Conservation (phyloP, 2,797 vertebrate genomes). For the Channallabes apus region DNA sequence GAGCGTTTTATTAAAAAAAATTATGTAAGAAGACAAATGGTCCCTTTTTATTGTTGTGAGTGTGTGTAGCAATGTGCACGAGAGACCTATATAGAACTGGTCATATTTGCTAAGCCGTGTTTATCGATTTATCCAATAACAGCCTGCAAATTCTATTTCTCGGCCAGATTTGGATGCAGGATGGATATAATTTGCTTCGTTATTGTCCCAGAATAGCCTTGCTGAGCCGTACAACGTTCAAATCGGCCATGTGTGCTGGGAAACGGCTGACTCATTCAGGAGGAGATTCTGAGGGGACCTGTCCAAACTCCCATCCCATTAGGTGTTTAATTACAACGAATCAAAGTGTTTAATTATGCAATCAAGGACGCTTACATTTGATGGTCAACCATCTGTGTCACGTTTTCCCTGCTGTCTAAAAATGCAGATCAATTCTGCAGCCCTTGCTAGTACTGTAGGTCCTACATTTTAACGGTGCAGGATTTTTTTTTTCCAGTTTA, state of each 20-base stretch:
- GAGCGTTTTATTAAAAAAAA: background rate
- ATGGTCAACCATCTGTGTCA: slow-evolving; percentile 74
- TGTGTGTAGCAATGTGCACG: background rate
- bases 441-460: slow-evolving; percentile 53
- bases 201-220: slow-evolving; percentile 46
- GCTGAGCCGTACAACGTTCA: slow-evolving; percentile 32
- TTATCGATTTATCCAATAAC: slow-evolving; percentile 59
- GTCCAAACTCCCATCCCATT: slow-evolving; percentile 67
- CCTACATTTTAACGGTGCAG: slow-evolving; percentile 48
- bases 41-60: background rate
- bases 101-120: slow-evolving; percentile 49
- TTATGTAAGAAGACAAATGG: background rate
- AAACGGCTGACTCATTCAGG: slow-evolving; percentile 58
- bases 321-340: slow-evolving; percentile 76
- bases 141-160: slow-evolving; percentile 61
- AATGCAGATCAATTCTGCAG: slow-evolving; percentile 57
- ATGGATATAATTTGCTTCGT: slow-evolving; percentile 40
- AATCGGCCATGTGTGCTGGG: slow-evolving; percentile 53
- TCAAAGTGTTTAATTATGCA: slow-evolving; percentile 78
- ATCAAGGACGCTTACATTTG: slow-evolving; percentile 73
- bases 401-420: slow-evolving; percentile 56
- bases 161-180: slow-evolving; percentile 17
- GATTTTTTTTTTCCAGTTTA: background rate
- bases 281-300: slow-evolving; percentile 62
- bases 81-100: slow-evolving; percentile 18